Percentiles rank a stretch among this genome's conserved stretches.
phyloP scores from a whole-genome alignment of 2,113 vertebrate genomes.

The Pseudopodoces humilis region DNA sequence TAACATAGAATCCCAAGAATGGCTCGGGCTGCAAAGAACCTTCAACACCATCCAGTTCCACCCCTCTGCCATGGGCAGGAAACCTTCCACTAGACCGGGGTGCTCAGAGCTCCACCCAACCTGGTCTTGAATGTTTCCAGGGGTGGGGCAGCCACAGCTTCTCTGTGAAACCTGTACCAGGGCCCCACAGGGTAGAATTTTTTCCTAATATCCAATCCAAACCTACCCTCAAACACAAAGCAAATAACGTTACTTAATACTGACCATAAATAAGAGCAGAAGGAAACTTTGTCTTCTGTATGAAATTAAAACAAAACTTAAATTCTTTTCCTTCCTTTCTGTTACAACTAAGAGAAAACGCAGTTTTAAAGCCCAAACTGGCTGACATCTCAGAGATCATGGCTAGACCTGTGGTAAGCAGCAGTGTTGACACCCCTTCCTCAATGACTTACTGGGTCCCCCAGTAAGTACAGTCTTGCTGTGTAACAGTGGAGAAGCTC shows the following conservation, averaged over 20 bases:
- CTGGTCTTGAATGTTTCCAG: not conserved
- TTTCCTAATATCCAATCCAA: not conserved
- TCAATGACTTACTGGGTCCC: too few species aligned
- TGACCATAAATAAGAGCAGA: not conserved
- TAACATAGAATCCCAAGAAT: not conserved
- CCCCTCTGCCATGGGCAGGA: not conserved
- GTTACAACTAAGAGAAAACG: not conserved
- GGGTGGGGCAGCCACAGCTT: not conserved
- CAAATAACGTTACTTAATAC: not conserved
- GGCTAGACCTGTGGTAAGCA: not conserved
- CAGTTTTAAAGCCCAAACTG: not conserved
- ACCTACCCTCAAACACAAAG: not conserved
- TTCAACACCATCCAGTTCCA: not conserved
- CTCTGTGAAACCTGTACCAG: not conserved
- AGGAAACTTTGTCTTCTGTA: not conserved
- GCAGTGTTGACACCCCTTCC: not conserved
- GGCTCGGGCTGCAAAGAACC: not conserved
- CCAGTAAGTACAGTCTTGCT: rapidly evolving
- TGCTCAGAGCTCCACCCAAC: rapidly evolving
- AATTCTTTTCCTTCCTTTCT: not conserved
- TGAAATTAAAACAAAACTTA: not conserved
- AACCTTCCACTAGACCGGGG: not conserved
- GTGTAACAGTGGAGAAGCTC: not conserved
- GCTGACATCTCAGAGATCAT: not conserved
- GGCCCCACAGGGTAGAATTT: not conserved